These are phyloP conservation scores for Folsomia candida DNA, from an alignment of 2,888 invertebrate genomes.

Conservation along the genomic window DNA sequence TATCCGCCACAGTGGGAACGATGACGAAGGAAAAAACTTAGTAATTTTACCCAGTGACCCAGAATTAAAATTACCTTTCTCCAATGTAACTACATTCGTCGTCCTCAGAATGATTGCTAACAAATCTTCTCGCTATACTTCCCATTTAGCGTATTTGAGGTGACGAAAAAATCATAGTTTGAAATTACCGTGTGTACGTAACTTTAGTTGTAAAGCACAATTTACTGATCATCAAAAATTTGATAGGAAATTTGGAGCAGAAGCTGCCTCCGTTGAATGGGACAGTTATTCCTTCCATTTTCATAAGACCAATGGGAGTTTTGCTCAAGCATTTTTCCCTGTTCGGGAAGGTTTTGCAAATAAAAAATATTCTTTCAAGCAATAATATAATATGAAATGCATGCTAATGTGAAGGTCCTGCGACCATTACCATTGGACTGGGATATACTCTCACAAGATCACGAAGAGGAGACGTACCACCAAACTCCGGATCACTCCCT, in stretches of 20 bases:
- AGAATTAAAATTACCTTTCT: background rate
- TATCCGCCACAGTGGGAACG: background rate
- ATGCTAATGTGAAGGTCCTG: too few relatives aligned
- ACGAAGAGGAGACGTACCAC: background rate
- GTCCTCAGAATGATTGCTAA: background rate
- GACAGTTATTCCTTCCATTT: constrained; percentile 6
- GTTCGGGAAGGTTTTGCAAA: too few relatives aligned
- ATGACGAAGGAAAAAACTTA: background rate
- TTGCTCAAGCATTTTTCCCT: background rate
- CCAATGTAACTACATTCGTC: background rate
- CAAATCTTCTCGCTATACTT: background rate
- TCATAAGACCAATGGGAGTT: constrained; percentile 7
- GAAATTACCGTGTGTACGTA: too few relatives aligned
- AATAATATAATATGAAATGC: too few relatives aligned
- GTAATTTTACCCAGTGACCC: background rate
- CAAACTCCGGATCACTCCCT: background rate
- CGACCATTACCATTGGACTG: background rate
- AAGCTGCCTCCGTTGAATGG: constrained; percentile 1
- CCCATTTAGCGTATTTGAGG: constrained; percentile 5
- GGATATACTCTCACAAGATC: background rate
- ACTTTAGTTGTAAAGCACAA: too few relatives aligned
- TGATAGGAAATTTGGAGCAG: background rate
- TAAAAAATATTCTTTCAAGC: too few relatives aligned
- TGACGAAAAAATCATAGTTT: too few relatives aligned
- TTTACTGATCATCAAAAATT: too few relatives aligned